Conservation (phyloP, 2,113 vertebrate species). For the Heteronetta atricapilla region DNA sequence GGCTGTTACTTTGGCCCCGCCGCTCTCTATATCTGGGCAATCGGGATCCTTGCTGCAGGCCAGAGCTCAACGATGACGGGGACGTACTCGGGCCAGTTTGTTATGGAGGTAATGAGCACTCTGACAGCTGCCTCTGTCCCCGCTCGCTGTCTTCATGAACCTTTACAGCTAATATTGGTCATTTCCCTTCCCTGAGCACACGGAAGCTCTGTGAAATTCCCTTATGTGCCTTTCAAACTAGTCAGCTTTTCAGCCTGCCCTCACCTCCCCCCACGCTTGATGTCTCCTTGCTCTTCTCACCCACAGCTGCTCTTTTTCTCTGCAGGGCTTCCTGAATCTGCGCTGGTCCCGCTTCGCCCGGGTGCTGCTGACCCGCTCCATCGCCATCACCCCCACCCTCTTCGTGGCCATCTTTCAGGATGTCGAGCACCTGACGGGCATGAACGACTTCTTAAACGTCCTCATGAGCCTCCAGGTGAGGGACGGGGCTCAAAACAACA, state of each 20-base stretch:
- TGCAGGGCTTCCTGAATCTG: slow-evolving; percentile 91
- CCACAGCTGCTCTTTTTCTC: neutral
- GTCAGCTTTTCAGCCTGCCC: neutral
- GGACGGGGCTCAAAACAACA: rapidly evolving
- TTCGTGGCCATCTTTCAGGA: slow-evolving; percentile 92
- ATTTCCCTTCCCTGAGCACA: neutral
- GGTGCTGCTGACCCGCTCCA: slow-evolving; percentile 89
- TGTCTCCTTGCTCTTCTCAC: rapidly evolving
- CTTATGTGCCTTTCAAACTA: neutral
- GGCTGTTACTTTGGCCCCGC: slow-evolving; percentile 94
- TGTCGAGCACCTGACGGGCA: slow-evolving; percentile 86
- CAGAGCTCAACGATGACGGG: slow-evolving; percentile 99
- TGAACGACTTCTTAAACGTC: slow-evolving; percentile 96
- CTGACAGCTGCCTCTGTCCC: rapidly evolving
- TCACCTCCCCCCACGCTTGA: no score
- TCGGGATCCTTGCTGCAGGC: slow-evolving; percentile 94
- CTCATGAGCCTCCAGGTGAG: slow-evolving; percentile 94
- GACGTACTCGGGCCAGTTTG: slow-evolving; percentile 97
- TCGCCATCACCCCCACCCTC: slow-evolving; percentile 90
- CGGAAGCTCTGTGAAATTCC: neutral
- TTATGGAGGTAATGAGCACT: slow-evolving; percentile 88
- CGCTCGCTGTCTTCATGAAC: rapidly evolving
- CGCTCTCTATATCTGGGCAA: slow-evolving; percentile 94
- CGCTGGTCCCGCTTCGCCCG: slow-evolving; percentile 93
- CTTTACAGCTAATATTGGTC: rapidly evolving